Conservation (phyloP, 2,888 invertebrate species). For the Iphiclides podalirius region DNA sequence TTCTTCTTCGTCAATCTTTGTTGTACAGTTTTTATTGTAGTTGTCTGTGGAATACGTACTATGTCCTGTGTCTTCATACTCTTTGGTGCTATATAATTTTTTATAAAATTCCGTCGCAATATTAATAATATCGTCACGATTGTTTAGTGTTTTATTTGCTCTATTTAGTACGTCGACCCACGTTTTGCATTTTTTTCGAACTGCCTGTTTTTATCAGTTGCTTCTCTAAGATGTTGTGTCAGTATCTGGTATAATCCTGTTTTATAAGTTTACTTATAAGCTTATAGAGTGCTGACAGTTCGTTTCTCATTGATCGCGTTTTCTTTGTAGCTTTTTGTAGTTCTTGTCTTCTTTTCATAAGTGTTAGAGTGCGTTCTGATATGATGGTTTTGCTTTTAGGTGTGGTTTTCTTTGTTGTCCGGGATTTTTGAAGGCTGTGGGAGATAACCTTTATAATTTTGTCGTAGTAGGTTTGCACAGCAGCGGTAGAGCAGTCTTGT, state of each 20-base stretch:
- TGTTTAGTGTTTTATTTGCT: not conserved
- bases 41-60: not conserved
- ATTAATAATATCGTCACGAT: not conserved
- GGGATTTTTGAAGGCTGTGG: not conserved
- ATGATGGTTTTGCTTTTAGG: constrained; percentile 18
- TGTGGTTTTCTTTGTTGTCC: not conserved
- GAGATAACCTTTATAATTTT: not conserved
- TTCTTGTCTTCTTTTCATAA: not conserved
- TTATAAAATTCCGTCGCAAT: not conserved
- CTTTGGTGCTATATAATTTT: not conserved
- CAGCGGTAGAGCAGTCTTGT: not conserved
- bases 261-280: not conserved
- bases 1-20: not conserved
- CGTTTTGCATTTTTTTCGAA: not conserved
- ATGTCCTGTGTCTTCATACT: not conserved
- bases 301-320: not conserved
- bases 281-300: not conserved
- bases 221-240: not conserved
- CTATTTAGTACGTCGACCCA: not conserved
- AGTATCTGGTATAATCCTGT: not conserved
- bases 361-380: constrained; percentile 8
- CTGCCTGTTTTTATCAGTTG: not conserved
- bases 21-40: not conserved
- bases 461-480: not conserved
- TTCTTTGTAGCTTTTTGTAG: not conserved